Evolutionary conservation across 2,888 invertebrate genomes (phyloP).

Genomic region (Mythimna loreyi): DNA sequence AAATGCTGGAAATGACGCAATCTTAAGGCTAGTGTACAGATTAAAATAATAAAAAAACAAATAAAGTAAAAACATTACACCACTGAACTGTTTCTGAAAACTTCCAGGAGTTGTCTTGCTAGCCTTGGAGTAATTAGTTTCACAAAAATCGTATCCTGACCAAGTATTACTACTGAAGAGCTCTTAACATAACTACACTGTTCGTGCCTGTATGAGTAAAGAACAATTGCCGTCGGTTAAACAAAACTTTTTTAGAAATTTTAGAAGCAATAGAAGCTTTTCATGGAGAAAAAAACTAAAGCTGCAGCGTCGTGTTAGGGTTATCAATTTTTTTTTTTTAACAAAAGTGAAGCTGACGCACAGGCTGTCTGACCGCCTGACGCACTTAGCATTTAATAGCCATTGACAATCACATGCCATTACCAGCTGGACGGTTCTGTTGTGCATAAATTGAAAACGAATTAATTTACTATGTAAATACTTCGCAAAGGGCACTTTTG

Average conservation of each 20-base stretch:
- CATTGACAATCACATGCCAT: slow-evolving; percentile 65
- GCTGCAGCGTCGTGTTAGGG: neutral
- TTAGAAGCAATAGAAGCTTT: neutral
- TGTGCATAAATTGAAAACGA: slow-evolving; percentile 61
- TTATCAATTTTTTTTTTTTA: slow-evolving; percentile 58
- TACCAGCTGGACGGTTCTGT: slow-evolving; percentile 57
- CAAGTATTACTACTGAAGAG: neutral
- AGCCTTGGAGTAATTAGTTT: neutral
- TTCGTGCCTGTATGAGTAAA: neutral
- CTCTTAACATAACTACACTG: neutral
- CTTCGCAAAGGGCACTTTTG: slow-evolving; percentile 47
- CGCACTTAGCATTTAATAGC: slow-evolving; percentile 65
- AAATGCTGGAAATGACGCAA: too few species aligned
- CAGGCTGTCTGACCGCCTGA: slow-evolving; percentile 45
- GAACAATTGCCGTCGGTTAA: slow-evolving; percentile 2
- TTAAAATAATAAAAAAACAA: too few species aligned
- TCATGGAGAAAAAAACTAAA: neutral
- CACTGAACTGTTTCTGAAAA: neutral
- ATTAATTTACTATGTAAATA: slow-evolving; percentile 71
- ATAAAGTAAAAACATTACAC: too few species aligned
- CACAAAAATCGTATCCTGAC: too few species aligned
- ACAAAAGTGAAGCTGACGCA: slow-evolving; percentile 49
- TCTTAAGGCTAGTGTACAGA: too few species aligned
- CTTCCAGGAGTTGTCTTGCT: neutral
- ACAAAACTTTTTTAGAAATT: too few species aligned